Conservation (phyloP, 2,797 vertebrate species). For the Holocentrus rufus region DNA sequence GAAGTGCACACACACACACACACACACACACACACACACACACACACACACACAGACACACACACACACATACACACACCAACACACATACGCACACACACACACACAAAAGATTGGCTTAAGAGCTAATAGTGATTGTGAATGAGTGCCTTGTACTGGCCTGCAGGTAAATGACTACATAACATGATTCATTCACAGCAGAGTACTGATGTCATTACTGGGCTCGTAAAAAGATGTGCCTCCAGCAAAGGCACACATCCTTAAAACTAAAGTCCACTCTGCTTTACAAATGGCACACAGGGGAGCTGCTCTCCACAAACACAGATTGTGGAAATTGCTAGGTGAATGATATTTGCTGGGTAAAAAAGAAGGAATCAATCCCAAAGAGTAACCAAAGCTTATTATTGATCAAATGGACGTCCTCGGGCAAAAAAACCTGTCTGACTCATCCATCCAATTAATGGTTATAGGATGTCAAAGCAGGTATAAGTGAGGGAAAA, state of each 20-base stretch:
- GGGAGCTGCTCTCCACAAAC: not conserved
- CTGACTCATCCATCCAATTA: slow-evolving; percentile 5
- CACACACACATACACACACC: not conserved
- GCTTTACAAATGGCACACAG: slow-evolving; percentile 3
- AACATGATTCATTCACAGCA: slow-evolving; percentile 1
- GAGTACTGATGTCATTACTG: not conserved
- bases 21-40: not conserved
- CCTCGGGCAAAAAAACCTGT: not conserved
- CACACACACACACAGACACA: not conserved
- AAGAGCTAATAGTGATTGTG: not conserved
- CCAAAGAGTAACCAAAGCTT: not conserved
- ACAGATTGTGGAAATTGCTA: not conserved
- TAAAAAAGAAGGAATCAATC: slow-evolving; percentile 1
- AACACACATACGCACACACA: too few species aligned
- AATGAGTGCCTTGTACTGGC: not conserved
- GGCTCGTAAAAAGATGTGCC: slow-evolving; percentile 2
- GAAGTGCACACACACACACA: slow-evolving; percentile 1
- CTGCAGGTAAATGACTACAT: not conserved
- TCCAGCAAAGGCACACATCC: not conserved
- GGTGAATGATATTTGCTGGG: not conserved
- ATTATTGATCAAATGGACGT: slow-evolving; percentile 3
- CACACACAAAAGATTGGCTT: not conserved
- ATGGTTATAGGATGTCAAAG: not conserved
- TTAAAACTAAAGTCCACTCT: slow-evolving; percentile 2
- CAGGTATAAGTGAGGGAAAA: not conserved